These are phyloP conservation scores for Anniella stebbinsi DNA, from an alignment of 2,797 vertebrate genomes.

Conservation along the genomic window DNA sequence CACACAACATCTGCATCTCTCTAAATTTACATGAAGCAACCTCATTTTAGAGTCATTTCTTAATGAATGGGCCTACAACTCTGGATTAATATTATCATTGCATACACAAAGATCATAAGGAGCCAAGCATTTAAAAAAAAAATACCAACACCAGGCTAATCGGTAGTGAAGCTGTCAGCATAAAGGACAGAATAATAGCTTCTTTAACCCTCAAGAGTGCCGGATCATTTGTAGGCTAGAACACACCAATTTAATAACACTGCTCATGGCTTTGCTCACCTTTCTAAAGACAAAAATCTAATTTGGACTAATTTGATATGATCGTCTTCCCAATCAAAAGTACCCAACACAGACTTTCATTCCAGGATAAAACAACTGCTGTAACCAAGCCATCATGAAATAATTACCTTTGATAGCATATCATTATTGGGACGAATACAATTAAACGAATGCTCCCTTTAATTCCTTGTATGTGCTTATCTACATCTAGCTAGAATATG, in stretches of 20 bases:
- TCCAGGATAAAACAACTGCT: conserved; percentile 83
- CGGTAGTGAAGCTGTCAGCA: conserved; percentile 84
- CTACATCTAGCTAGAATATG: conserved; percentile 74
- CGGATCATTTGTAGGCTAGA: conserved; percentile 81
- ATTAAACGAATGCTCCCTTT: conserved; percentile 79
- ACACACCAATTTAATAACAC: conserved; percentile 82
- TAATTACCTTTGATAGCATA: conserved; percentile 80
- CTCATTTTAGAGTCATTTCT: conserved; percentile 83
- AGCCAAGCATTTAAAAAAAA: conserved; percentile 82
- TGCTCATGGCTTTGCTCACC: conserved; percentile 85
- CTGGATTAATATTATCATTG: conserved; percentile 83
- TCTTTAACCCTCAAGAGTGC: conserved; percentile 85
- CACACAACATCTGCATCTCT: conserved; percentile 85
- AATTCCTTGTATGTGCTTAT: conserved; percentile 78
- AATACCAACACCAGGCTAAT: conserved; percentile 84
- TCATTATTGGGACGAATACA: conserved; percentile 78
- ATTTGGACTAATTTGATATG: conserved; percentile 85
- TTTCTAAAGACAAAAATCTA: conserved; percentile 86
- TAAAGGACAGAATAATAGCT: conserved; percentile 85
- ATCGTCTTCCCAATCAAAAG: conserved; percentile 84
- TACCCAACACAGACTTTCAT: conserved; percentile 81
- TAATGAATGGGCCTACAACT: conserved; percentile 80
- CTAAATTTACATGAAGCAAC: conserved; percentile 80
- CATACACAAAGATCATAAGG: conserved; percentile 82
- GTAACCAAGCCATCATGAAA: conserved; percentile 81